phyloP scores from a whole-genome alignment of 2,797 vertebrate genomes.

The Lerista edwardsae region DNA sequence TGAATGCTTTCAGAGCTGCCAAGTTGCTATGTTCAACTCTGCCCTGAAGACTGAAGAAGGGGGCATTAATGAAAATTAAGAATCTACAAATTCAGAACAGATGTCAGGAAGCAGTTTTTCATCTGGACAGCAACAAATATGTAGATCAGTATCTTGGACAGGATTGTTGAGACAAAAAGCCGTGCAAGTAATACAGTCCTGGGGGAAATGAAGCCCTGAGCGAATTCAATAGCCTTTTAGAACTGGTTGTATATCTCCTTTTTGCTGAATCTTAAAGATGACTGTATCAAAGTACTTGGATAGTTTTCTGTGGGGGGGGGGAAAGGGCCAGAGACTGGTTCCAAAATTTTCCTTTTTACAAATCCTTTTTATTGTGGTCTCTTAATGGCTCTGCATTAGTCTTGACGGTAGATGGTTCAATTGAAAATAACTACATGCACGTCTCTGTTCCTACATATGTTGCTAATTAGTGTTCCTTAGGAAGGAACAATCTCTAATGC shows the following conservation, averaged over 20 bases:
- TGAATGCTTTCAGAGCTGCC: background rate
- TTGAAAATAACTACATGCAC: slow-evolving; percentile 8
- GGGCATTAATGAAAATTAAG: slow-evolving; percentile 24
- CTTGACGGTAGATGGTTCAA: background rate
- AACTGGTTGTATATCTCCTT: background rate
- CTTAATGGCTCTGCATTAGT: background rate
- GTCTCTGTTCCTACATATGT: background rate
- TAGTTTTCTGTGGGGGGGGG: slow-evolving; percentile 10
- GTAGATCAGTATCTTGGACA: background rate
- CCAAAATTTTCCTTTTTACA: slow-evolving; percentile 21
- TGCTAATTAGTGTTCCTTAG: slow-evolving; percentile 16
- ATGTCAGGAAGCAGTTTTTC: slow-evolving; percentile 45
- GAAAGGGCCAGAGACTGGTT: background rate
- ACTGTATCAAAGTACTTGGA: background rate
- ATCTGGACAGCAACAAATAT: background rate
- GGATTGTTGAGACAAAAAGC: slow-evolving; percentile 14
- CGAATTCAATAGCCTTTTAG: background rate
- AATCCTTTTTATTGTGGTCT: background rate
- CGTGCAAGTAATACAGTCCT: background rate
- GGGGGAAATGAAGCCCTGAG: accelerated
- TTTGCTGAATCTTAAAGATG: slow-evolving; percentile 17
- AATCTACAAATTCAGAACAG: slow-evolving; percentile 23
- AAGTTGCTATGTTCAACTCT: slow-evolving; percentile 12
- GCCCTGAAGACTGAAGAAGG: background rate
- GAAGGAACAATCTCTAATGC: background rate